Conservation (phyloP, 2,888 invertebrate genomes). For the Drosophila pegasa region DNA sequence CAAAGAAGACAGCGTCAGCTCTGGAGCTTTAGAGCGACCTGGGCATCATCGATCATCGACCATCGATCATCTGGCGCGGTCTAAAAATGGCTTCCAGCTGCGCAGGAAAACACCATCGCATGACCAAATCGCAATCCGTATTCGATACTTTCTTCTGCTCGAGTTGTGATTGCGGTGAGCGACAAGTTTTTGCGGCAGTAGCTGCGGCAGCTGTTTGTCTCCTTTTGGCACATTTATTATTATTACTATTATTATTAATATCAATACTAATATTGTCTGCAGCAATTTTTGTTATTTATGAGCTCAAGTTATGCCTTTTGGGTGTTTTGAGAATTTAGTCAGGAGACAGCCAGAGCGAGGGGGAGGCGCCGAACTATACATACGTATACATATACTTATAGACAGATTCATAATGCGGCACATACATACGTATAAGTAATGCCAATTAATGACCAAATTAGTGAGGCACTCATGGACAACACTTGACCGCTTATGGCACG, state of each 20-base stretch:
- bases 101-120: conserved; percentile 80
- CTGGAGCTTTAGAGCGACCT: conserved; percentile 55
- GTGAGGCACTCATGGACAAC: conserved; percentile 78
- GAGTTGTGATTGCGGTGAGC: conserved; percentile 71
- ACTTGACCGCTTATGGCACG: conserved; percentile 75
- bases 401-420: conserved; percentile 7
- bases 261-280: conserved; percentile 73
- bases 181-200: conserved; percentile 61
- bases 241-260: conserved; percentile 48
- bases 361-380: conserved; percentile 23
- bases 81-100: conserved; percentile 81
- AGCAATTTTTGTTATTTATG: conserved; percentile 78
- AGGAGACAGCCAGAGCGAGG: conserved; percentile 9
- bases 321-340: conserved; percentile 74
- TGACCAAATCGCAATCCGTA: conserved; percentile 77
- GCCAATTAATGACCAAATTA: conserved; percentile 81
- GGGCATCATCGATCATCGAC: conserved; percentile 79
- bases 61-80: conserved; percentile 75
- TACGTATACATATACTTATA: conserved; percentile 15
- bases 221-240: conserved; percentile 75
- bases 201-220: conserved; percentile 53
- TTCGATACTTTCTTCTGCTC: conserved; percentile 77
- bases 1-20: conserved; percentile 62
- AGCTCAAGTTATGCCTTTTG: conserved; percentile 79
- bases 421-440: conserved; percentile 61